These are phyloP conservation scores for Colinus virginianus DNA, from an alignment of 2,113 vertebrate species.

Conservation along the genomic window DNA sequence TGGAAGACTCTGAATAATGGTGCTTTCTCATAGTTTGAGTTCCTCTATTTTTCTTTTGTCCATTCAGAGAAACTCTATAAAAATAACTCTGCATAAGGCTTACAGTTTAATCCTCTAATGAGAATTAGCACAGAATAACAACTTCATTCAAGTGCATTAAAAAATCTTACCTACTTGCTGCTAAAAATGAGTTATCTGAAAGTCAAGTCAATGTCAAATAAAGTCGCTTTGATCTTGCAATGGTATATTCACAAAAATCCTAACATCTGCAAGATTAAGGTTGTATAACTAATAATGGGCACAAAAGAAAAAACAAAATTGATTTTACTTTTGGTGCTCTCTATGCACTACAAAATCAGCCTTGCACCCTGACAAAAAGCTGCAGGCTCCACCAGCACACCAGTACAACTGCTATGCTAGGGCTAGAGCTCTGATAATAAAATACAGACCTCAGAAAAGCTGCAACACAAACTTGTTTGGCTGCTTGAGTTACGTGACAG, in stretches of 20 bases:
- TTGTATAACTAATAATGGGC: neutral
- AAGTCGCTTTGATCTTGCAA: constrained; percentile 33
- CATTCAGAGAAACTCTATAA: constrained; percentile 45
- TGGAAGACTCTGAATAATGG: constrained; percentile 53
- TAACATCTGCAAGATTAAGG: constrained; percentile 7
- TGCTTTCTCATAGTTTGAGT: neutral
- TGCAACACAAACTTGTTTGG: neutral
- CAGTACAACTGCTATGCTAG: neutral
- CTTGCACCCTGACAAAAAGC: neutral
- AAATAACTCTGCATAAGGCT: constrained; percentile 42
- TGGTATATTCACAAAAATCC: neutral
- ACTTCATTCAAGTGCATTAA: constrained; percentile 33
- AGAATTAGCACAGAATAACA: constrained; percentile 31
- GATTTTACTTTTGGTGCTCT: fast-evolving
- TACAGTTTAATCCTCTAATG: constrained; percentile 57
- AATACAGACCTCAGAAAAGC: neutral
- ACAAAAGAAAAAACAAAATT: neutral
- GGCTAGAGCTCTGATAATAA: neutral
- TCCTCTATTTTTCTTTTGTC: neutral
- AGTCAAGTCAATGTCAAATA: constrained; percentile 51
- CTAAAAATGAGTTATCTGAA: constrained; percentile 39
- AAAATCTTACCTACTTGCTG: constrained; percentile 41
- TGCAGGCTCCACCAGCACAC: neutral
- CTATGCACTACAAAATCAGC: neutral
- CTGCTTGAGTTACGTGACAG: neutral